Percentiles rank a stretch among this genome's conserved stretches.
Conservation (phyloP, 2,113 vertebrate genomes). For the Balaeniceps rex region DNA sequence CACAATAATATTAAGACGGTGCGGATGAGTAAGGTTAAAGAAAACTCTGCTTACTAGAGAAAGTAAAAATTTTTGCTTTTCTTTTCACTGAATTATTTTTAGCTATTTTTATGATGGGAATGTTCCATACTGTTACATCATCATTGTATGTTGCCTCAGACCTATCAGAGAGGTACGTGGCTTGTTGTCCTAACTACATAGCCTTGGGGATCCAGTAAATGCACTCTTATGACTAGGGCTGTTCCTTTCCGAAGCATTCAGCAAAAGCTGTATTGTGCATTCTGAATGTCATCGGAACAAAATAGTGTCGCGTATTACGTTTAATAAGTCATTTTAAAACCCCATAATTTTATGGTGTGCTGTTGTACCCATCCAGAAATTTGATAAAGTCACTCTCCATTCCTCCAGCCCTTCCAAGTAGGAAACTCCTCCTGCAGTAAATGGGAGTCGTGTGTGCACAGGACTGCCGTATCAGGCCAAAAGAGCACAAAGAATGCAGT, state of each 20-base stretch:
- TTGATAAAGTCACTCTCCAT: not conserved
- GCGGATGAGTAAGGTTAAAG: not conserved
- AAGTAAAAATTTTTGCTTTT: not conserved
- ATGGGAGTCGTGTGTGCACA: not conserved
- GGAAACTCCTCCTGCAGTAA: not conserved
- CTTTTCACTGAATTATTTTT: not conserved
- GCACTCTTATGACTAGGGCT: not conserved
- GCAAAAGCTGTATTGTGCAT: not conserved
- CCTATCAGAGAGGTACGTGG: not conserved
- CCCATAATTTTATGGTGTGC: not conserved
- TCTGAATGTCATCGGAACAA: not conserved
- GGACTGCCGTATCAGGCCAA: not conserved
- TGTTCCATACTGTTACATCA: not conserved
- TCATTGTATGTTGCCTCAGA: not conserved
- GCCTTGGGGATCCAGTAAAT: not conserved
- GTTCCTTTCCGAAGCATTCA: not conserved
- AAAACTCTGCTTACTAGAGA: not conserved
- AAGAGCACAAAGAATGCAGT: constrained; percentile 44
- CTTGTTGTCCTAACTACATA: not conserved
- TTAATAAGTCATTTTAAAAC: not conserved
- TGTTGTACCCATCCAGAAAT: not conserved
- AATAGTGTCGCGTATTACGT: not conserved
- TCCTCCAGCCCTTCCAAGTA: not conserved
- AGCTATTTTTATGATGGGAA: not conserved
- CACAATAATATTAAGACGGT: not conserved